These are phyloP conservation scores for Orchesellides sinensis DNA, from an alignment of 2,888 invertebrate genomes.

Conservation along the genomic window DNA sequence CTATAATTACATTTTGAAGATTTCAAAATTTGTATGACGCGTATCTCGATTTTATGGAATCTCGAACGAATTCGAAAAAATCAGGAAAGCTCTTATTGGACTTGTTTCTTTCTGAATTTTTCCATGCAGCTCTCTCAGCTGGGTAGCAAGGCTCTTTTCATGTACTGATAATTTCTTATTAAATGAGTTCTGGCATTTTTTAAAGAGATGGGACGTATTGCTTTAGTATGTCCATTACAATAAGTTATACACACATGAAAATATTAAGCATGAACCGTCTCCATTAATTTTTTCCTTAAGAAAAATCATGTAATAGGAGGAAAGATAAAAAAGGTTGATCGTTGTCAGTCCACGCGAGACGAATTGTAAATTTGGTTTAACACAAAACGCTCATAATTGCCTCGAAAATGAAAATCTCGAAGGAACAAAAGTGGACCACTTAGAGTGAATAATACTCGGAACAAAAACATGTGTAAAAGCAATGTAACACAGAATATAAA, in stretches of 20 bases:
- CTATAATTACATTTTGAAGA: no score
- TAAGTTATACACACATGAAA: no score
- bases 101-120: neutral
- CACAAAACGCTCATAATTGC: constrained; percentile 74
- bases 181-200: neutral
- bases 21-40: no score
- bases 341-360: constrained; percentile 73
- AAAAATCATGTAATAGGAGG: neutral
- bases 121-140: no score
- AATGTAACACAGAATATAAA: neutral
- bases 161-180: neutral
- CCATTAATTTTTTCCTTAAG: neutral
- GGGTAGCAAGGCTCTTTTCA: no score
- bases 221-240: neutral
- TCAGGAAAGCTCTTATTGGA: no score
- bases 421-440: constrained; percentile 52
- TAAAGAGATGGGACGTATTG: neutral
- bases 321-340: constrained; percentile 31
- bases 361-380: constrained; percentile 75
- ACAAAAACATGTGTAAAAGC: neutral
- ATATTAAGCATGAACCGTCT: no score
- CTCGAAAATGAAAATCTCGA: constrained; percentile 43
- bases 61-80: no score
- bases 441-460: constrained; percentile 40
- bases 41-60: no score